phyloP scores from a whole-genome alignment of 2,113 vertebrate species.

The Mandrillus leucophaeus region DNA sequence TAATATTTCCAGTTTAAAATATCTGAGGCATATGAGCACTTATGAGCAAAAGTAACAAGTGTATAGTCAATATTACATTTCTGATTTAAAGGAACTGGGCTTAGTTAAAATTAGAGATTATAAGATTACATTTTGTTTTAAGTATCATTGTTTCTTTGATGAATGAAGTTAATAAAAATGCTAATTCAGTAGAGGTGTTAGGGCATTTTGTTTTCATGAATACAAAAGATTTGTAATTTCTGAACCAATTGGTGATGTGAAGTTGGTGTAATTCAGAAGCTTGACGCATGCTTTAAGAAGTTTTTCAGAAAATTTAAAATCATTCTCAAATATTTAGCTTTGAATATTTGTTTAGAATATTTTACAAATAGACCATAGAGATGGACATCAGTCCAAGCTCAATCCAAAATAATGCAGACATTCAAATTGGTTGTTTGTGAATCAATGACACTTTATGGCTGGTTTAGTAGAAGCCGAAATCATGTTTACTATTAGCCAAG shows the following conservation, averaged over 20 bases:
- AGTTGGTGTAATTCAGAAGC: background rate
- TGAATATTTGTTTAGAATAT: background rate
- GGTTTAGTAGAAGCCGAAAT: background rate
- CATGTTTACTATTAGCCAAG: background rate
- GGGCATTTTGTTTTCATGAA: background rate
- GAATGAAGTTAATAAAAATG: background rate
- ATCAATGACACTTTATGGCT: background rate
- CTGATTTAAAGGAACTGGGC: background rate
- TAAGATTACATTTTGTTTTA: background rate
- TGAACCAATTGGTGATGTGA: background rate
- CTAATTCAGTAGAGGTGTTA: background rate
- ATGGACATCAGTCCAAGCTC: background rate
- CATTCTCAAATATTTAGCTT: background rate
- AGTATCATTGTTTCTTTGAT: background rate
- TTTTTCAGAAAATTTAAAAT: background rate
- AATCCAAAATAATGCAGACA: background rate
- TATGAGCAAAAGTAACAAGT: background rate
- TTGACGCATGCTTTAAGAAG: background rate
- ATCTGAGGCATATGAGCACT: background rate
- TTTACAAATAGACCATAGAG: background rate
- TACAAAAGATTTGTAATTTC: background rate
- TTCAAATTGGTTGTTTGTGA: background rate
- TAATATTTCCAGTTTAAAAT: background rate
- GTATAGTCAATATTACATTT: background rate
- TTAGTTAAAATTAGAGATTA: background rate